Percentiles rank a stretch among this genome's conserved stretches.
Evolutionary conservation across 2,113 vertebrate genomes (phyloP).

Genomic region (Paramormyrops kingsleyae): DNA sequence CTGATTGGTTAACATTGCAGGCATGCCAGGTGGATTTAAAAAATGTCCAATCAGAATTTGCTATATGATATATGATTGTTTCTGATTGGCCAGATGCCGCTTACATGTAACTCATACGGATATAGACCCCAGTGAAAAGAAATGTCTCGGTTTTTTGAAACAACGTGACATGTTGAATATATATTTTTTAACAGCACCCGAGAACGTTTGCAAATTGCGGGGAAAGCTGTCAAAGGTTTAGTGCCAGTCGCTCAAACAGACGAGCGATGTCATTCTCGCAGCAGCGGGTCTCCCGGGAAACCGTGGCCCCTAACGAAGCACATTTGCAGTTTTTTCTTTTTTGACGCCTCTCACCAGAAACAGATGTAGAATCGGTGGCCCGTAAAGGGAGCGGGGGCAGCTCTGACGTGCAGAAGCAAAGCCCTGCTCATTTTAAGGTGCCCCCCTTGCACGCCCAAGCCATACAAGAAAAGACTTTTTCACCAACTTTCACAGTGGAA

Average conservation of each 20-base stretch:
- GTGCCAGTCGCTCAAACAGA: not conserved
- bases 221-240: not conserved
- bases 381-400: not conserved
- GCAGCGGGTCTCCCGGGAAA: not conserved
- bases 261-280: not conserved
- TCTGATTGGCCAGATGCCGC: not conserved
- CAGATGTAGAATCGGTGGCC: not conserved
- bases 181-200: not conserved
- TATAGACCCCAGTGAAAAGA: not conserved
- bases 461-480: not conserved
- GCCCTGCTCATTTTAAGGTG: not conserved
- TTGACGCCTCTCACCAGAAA: not conserved
- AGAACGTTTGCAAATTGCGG: not conserved
- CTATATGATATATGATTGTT: not conserved
- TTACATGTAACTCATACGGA: not conserved
- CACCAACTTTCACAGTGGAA: not conserved
- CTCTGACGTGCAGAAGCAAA: not conserved
- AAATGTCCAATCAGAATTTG: not conserved
- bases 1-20: not conserved
- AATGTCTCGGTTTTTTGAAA: not conserved
- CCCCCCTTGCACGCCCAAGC: not conserved
- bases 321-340: not conserved
- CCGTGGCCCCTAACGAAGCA: not conserved
- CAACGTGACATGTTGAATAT: not conserved
- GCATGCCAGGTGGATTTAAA: not conserved